These are phyloP conservation scores for Phymastichus coffea DNA, from an alignment of 1,140 invertebrate species.

Conservation along the genomic window DNA sequence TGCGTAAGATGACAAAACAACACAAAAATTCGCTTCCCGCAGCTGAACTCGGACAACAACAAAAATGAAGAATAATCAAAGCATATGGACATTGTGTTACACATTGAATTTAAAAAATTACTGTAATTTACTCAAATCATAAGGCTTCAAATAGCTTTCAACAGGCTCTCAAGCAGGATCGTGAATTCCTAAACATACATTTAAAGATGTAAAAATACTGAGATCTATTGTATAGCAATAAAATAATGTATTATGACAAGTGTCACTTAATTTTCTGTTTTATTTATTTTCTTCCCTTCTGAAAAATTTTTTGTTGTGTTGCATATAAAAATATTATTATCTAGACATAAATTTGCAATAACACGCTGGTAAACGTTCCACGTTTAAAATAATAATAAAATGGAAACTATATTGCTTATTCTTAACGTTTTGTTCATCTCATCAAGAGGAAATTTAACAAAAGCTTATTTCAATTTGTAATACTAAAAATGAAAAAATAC, in stretches of 20 bases:
- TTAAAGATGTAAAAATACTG: constrained; percentile 39
- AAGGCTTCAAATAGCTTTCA: constrained; percentile 35
- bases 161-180: constrained; percentile 33
- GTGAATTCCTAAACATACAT: constrained; percentile 37
- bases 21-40: constrained; percentile 22
- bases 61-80: constrained; percentile 31
- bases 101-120: constrained; percentile 33
- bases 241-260: constrained; percentile 37
- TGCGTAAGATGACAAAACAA: constrained; percentile 5
- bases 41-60: constrained; percentile 7
- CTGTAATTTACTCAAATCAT: constrained; percentile 38
- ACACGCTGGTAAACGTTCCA: too few relatives aligned
- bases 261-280: constrained; percentile 23
- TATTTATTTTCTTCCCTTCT: background rate
- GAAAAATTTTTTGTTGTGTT: too few relatives aligned
- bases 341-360: too few relatives aligned
- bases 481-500: too few relatives aligned
- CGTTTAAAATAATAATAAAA: too few relatives aligned
- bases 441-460: too few relatives aligned
- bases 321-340: too few relatives aligned
- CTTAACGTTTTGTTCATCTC: too few relatives aligned
- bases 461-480: too few relatives aligned
- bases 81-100: constrained; percentile 31
- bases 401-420: too few relatives aligned
- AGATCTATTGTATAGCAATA: constrained; percentile 40